Evolutionary conservation across 2,797 vertebrate species (phyloP).

Genomic region (Paguma larvata): DNA sequence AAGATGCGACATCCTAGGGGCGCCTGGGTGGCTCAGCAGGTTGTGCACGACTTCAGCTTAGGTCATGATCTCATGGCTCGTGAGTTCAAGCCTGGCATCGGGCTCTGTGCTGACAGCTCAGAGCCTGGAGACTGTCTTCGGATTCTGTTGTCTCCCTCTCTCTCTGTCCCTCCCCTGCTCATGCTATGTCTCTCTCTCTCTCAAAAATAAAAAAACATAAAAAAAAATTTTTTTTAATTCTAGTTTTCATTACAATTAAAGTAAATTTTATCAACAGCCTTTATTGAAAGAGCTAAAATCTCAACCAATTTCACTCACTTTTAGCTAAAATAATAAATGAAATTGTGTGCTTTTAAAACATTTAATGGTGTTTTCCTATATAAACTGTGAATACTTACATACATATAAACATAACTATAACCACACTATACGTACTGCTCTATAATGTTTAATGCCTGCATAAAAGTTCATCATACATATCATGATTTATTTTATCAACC

Average conservation of each 20-base stretch:
- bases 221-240: neutral
- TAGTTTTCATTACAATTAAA: conserved; percentile 31
- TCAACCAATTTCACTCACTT: conserved; percentile 21
- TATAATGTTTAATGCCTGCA: conserved; percentile 8
- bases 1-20: neutral
- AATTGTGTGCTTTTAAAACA: neutral
- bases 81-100: no score
- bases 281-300: conserved; percentile 5
- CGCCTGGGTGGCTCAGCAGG: no score
- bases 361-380: neutral
- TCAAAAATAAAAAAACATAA: no score
- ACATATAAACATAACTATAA: neutral
- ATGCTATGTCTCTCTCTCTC: no score
- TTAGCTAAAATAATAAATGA: conserved; percentile 15
- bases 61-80: no score
- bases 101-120: no score
- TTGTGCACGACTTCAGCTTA: no score
- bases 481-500: neutral
- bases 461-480: neutral
- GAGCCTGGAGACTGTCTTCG: no score
- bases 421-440: neutral
- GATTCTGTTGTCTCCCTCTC: no score
- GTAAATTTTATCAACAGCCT: conserved; percentile 2
- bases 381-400: neutral
- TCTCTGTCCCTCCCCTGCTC: no score